Conservation (phyloP, 2,888 invertebrate species). For the Geotrupes spiniger region DNA sequence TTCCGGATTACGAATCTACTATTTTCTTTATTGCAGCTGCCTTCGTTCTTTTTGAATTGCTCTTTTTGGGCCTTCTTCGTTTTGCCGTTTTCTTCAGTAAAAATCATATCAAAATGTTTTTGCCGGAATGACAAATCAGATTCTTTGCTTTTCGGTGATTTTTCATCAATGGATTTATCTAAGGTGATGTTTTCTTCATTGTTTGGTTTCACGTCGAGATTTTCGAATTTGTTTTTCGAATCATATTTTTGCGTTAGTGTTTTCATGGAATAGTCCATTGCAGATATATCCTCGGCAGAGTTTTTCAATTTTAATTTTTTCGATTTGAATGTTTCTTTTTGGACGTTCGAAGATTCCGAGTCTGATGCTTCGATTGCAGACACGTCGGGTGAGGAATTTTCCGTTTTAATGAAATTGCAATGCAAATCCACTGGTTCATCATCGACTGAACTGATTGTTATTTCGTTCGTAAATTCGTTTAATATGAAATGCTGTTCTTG, state of each 20-base stretch:
- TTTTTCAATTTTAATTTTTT: not conserved
- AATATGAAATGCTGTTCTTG: conserved; percentile 14
- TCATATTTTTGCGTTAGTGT: conserved; percentile 1
- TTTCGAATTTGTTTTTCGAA: conserved; percentile 20
- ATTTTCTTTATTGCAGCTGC: conserved; percentile 20
- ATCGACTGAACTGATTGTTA: conserved; percentile 5
- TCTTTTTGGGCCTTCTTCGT: conserved; percentile 12
- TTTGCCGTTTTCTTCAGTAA: conserved; percentile 21
- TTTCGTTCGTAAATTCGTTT: conserved; percentile 17
- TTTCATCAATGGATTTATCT: too few relatives aligned
- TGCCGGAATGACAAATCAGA: too few relatives aligned
- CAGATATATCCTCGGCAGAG: conserved; percentile 1
- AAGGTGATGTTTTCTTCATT: too few relatives aligned
- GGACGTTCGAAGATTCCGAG: not conserved
- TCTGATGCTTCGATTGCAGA: not conserved
- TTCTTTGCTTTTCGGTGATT: too few relatives aligned
- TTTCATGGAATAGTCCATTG: conserved; percentile 17
- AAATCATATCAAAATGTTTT: conserved; percentile 13
- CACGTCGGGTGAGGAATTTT: not conserved
- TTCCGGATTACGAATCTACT: conserved; percentile 10
- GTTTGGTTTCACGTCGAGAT: conserved; percentile 1
- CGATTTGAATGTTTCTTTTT: not conserved
- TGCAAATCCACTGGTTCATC: not conserved
- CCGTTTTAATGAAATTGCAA: not conserved
- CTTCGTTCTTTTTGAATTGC: conserved; percentile 15